Evolutionary conservation across 2,113 vertebrate species (phyloP), one percentile per base, ranked within the genome.

Genomic region (Sphaerodactylus townsendi): DNA sequence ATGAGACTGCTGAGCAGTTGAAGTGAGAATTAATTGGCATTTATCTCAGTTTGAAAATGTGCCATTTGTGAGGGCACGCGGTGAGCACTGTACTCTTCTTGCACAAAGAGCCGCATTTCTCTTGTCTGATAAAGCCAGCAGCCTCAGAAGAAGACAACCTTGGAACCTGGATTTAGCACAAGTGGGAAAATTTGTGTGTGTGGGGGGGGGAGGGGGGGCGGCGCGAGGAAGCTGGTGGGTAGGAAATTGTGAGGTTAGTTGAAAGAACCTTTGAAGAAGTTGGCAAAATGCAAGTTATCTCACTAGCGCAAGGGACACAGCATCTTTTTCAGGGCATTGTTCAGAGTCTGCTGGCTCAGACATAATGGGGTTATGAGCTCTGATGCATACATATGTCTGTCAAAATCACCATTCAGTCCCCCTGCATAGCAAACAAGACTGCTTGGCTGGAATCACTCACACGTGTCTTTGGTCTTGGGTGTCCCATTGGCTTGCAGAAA

Each of bases 21-120:
- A 77, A 35, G 75, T 14, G 48, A 78, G 56, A 84, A 71, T 84
- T 71, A 71, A 84, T 78, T 71, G 83, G 66, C 50, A 64, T 64
- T 70, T 86, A 70, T 81, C 72, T 70, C 73, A 50, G 25, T n/a
- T 53, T 85, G 71, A 75, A 68, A 74, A 59, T 56, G 30, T 56
- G 71, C 21, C 44, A 66, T 70, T 77, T 70, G 39, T n/a, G 21
- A 59, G 41, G 53, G 64, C 48, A 46, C 69, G n/a, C 3, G 17
- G 50, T 11, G 37, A 70, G 39, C 79, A 62, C 23, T 48, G 85
- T 69, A 81, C 46, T 77, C 56, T 28, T 44, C 17, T 39, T 46
- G 41, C 39, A 76, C 33, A 76, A 76, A 71, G n/a, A 30, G 35
- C 73, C 48, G 35, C 14, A 30, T 48, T 71, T 46, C 73, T 39